Conservation (phyloP, 2,113 vertebrate species). For the Natator depressus region DNA sequence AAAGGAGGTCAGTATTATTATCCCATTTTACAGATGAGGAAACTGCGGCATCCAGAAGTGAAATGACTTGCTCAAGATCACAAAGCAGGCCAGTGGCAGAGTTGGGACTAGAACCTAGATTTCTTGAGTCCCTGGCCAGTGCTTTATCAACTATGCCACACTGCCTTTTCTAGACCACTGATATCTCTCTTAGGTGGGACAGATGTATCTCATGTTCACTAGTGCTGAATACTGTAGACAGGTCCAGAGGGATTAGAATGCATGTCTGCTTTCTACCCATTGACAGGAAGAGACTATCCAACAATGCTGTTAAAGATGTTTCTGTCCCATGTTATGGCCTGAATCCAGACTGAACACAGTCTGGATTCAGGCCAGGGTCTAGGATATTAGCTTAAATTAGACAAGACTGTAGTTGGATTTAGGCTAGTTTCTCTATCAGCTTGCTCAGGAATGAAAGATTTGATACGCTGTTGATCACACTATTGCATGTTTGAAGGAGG, state of each 20-base stretch:
- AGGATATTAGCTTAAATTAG: background rate
- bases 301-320: background rate
- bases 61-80: no score
- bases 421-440: background rate
- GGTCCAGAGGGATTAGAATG: background rate
- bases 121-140: no score
- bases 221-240: background rate
- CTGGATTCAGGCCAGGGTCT: background rate
- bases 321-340: background rate
- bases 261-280: no score
- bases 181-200: background rate
- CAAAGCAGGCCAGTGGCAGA: no score
- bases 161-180: no score
- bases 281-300: background rate
- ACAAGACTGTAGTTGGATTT: background rate
- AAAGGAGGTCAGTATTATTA: no score
- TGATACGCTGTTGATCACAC: background rate
- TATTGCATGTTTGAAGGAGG: background rate
- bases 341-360: background rate
- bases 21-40: no score
- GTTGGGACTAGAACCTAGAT: no score
- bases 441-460: background rate
- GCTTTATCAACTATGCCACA: no score
- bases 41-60: no score
- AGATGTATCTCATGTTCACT: background rate